These are phyloP conservation scores for Troides oblongomaculatus DNA, from an alignment of 2,888 invertebrate genomes.

Conservation along the genomic window DNA sequence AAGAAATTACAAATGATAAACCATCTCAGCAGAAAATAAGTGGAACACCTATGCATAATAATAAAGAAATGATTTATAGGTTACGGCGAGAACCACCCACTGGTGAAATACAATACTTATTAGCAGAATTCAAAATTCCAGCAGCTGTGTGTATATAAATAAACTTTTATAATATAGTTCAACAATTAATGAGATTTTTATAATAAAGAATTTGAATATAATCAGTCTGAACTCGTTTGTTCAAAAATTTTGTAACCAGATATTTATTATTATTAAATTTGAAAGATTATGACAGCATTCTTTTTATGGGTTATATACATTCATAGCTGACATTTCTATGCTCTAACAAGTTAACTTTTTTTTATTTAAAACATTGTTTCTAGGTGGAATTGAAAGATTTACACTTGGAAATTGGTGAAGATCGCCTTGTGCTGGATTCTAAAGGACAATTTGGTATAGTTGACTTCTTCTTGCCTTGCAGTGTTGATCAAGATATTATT, in stretches of 20 bases:
- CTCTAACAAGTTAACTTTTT: background rate
- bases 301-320: no score
- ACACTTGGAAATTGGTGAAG: slow-evolving; percentile 85
- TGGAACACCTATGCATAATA: slow-evolving; percentile 35
- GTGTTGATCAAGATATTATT: slow-evolving; percentile 79
- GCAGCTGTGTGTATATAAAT: slow-evolving; percentile 67
- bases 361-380: slow-evolving; percentile 29
- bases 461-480: slow-evolving; percentile 85
- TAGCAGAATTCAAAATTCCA: slow-evolving; percentile 83
- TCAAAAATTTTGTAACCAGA: no score
- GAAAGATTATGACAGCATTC: no score
- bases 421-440: slow-evolving; percentile 85
- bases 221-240: no score
- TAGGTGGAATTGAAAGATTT: slow-evolving; percentile 82
- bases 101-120: slow-evolving; percentile 74
- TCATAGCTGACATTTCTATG: no score
- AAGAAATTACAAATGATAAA: slow-evolving; percentile 74
- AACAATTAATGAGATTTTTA: no score
- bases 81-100: slow-evolving; percentile 79
- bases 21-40: slow-evolving; percentile 33
- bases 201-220: no score
- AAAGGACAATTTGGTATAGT: slow-evolving; percentile 80
- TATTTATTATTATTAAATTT: no score
- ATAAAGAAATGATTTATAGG: slow-evolving; percentile 78
- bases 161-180: background rate